These are phyloP conservation scores for Monochamus alternatus DNA, from an alignment of 2,888 invertebrate genomes.

Conservation along the genomic window DNA sequence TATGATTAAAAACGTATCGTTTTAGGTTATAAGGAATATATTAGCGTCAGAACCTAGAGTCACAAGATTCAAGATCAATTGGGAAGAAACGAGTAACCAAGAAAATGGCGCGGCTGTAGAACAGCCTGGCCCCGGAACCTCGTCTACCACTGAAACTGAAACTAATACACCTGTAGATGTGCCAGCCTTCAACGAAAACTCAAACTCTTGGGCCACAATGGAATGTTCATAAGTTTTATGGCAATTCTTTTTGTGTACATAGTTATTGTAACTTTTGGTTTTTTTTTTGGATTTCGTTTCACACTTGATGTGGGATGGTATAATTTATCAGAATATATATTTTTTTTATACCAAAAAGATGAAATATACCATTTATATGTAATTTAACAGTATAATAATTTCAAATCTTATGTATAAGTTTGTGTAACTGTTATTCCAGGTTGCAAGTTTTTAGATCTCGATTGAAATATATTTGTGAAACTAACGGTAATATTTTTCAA, in stretches of 20 bases:
- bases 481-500: no score
- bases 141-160: conserved; percentile 68
- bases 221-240: conserved; percentile 70
- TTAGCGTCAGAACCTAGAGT: conserved; percentile 94
- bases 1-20: conserved; percentile 22
- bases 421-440: no score
- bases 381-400: not conserved
- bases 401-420: not conserved
- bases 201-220: conserved; percentile 78
- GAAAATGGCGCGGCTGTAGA: conserved; percentile 69
- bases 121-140: conserved; percentile 71
- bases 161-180: conserved; percentile 58
- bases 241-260: conserved; percentile 5
- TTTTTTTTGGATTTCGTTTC: not conserved
- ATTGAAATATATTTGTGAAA: no score
- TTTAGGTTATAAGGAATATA: conserved; percentile 82
- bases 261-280: not conserved
- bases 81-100: conserved; percentile 83
- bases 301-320: not conserved
- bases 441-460: no score
- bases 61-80: conserved; percentile 97
- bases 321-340: conserved; percentile 1
- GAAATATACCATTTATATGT: not conserved
- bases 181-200: conserved; percentile 76
- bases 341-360: conserved; percentile 5